A percentile compares a stretch with the other conserved stretches of the same genome.
phyloP scores from a whole-genome alignment of 1,140 invertebrate species.

The Manduca sexta region DNA sequence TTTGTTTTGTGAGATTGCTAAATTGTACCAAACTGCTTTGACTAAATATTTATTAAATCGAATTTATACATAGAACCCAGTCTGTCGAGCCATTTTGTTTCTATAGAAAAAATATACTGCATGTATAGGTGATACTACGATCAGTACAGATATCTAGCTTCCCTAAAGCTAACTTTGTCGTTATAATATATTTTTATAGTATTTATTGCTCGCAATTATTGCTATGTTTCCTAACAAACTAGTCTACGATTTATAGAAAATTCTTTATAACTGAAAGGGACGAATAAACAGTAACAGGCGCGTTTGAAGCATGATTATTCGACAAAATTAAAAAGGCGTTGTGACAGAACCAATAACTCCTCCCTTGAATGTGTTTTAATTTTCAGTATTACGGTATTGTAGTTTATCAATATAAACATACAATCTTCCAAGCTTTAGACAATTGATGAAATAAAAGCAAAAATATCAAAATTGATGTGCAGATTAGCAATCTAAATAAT shows the following conservation, averaged over 20 bases:
- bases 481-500: too few relatives aligned
- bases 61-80: constrained; percentile 42
- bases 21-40: constrained; percentile 56
- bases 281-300: background rate
- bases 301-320: too few relatives aligned
- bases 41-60: constrained; percentile 22
- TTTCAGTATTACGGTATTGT: too few relatives aligned
- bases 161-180: constrained; percentile 56
- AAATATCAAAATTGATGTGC: too few relatives aligned
- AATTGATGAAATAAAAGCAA: too few relatives aligned
- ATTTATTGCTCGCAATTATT: constrained; percentile 68
- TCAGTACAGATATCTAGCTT: constrained; percentile 66
- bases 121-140: constrained; percentile 27
- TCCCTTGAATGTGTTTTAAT: too few relatives aligned
- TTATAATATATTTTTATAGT: constrained; percentile 37
- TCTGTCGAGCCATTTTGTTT: constrained; percentile 36
- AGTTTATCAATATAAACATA: too few relatives aligned
- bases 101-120: constrained; percentile 67
- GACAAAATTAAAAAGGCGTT: too few relatives aligned
- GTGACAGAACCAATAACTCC: too few relatives aligned
- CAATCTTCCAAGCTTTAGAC: too few relatives aligned
- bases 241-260: constrained; percentile 9
- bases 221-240: constrained; percentile 54
- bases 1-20: constrained; percentile 55
- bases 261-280: background rate